Percentiles rank a stretch among this genome's conserved stretches.
phyloP scores from a whole-genome alignment of 2,113 vertebrate genomes.

The Ardeotis arabs region DNA sequence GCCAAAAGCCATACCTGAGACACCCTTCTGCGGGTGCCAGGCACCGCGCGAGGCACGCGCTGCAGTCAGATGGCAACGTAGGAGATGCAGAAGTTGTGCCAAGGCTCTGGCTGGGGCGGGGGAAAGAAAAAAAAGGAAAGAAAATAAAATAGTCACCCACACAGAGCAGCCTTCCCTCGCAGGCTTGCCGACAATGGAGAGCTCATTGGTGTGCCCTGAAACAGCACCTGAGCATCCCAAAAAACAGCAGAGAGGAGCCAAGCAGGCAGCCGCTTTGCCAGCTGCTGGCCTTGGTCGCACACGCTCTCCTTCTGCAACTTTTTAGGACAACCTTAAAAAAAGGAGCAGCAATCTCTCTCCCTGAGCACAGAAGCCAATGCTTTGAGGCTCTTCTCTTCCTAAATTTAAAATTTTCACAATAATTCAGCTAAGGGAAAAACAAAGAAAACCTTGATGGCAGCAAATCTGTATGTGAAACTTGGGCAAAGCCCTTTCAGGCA shows the following conservation, averaged over 20 bases:
- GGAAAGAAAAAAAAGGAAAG: neutral
- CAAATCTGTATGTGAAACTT: neutral
- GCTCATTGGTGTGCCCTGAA: neutral
- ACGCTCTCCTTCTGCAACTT: neutral
- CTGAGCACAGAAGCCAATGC: neutral
- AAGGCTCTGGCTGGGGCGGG: neutral
- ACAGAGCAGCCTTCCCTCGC: neutral
- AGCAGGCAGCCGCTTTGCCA: neutral
- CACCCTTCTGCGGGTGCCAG: neutral
- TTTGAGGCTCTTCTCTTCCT: neutral
- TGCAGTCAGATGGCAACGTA: slow-evolving; percentile 19
- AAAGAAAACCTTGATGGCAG: neutral
- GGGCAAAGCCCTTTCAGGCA: neutral
- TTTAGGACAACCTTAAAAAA: neutral
- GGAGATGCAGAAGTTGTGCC: slow-evolving; percentile 32
- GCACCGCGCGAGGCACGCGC: neutral
- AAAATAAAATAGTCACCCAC: slow-evolving; percentile 20
- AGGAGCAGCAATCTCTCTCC: neutral
- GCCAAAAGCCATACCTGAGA: accelerated
- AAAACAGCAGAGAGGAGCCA: neutral
- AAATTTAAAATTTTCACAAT: neutral
- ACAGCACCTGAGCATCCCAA: neutral
- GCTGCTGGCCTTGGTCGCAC: accelerated
- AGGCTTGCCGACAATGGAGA: neutral
- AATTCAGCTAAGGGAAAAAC: neutral